phyloP scores from a whole-genome alignment of 2,888 invertebrate genomes.

The Salpingus planirostris region DNA sequence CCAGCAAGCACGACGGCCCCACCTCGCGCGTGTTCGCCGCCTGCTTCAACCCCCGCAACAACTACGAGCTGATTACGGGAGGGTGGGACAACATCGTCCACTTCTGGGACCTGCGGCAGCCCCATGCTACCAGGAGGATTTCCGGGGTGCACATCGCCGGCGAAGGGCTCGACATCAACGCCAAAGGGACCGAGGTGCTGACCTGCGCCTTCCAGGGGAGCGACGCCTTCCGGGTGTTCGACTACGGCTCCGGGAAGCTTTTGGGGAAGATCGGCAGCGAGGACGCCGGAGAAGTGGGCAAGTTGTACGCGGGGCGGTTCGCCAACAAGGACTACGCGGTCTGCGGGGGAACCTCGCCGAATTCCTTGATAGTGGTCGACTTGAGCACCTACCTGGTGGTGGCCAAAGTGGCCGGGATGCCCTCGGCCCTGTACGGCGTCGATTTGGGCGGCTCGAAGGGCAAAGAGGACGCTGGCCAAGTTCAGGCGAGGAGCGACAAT shows the following conservation, averaged over 20 bases:
- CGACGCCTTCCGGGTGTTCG: constrained; percentile 55
- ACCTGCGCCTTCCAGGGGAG: constrained; percentile 57
- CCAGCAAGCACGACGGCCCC: constrained; percentile 47
- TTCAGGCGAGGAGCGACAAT: constrained; percentile 17
- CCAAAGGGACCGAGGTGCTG: constrained; percentile 54
- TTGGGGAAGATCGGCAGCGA: constrained; percentile 51
- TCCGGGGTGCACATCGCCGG: constrained; percentile 56
- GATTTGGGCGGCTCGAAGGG: constrained; percentile 46
- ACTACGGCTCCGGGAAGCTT: constrained; percentile 56
- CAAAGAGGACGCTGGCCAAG: constrained; percentile 6
- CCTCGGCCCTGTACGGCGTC: constrained; percentile 48
- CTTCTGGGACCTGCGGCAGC: constrained; percentile 60
- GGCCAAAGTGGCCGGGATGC: constrained; percentile 47
- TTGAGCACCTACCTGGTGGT: constrained; percentile 47
- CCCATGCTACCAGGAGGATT: constrained; percentile 50
- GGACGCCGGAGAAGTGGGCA: constrained; percentile 27
- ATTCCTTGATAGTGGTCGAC: constrained; percentile 54
- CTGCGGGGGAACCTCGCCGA: constrained; percentile 53
- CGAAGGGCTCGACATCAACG: constrained; percentile 57
- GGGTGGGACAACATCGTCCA: constrained; percentile 60
- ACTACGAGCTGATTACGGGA: constrained; percentile 57
- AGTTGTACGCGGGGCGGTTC: constrained; percentile 42
- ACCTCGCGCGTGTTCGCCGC: constrained; percentile 55
- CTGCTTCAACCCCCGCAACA: constrained; percentile 55
- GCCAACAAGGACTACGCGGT: constrained; percentile 49